Conservation (phyloP, 1,140 invertebrate genomes). For the Pantala flavescens region DNA sequence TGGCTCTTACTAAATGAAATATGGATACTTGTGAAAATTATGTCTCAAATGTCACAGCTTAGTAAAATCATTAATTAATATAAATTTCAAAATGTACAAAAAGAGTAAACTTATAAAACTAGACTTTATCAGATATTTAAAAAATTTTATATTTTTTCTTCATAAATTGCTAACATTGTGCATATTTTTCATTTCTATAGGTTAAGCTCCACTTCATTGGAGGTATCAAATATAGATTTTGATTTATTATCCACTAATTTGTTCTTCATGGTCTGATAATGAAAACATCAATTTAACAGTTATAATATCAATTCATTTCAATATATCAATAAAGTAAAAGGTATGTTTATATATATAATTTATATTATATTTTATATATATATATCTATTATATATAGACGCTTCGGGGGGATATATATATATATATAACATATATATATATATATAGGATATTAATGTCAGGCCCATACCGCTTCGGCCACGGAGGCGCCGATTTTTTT, state of each 20-base stretch:
- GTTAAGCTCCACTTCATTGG: not conserved
- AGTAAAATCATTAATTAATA: not conserved
- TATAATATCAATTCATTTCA: not conserved
- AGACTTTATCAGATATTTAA: not conserved
- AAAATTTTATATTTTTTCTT: not conserved
- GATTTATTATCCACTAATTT: not conserved
- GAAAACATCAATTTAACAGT: not conserved
- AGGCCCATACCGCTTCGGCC: no score
- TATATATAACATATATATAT: no score
- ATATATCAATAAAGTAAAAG: not conserved
- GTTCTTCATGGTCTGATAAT: not conserved
- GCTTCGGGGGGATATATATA: no score
- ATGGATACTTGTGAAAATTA: not conserved
- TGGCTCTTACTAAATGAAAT: not conserved
- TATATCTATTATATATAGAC: no score
- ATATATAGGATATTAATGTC: no score
- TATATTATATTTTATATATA: no score
- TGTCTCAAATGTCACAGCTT: not conserved
- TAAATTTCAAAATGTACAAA: not conserved
- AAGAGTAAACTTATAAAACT: not conserved
- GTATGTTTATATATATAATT: not conserved
- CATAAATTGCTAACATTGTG: not conserved
- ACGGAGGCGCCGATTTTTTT: no score
- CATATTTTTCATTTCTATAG: not conserved
- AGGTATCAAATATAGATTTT: not conserved